phyloP scores from a whole-genome alignment of 1,140 invertebrate genomes.

The Drosophila nebulosa region DNA sequence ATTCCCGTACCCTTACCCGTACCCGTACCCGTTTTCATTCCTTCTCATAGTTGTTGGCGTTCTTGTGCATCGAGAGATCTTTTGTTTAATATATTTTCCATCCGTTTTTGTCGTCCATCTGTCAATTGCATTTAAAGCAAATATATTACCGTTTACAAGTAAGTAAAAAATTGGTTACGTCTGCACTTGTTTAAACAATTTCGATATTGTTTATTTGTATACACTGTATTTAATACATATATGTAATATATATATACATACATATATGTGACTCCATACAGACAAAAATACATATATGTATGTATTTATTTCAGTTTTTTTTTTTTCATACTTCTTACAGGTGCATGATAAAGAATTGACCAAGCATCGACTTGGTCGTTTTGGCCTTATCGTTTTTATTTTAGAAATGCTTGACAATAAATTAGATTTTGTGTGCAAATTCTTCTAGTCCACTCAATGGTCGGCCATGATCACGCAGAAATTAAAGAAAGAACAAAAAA shows the following conservation, averaged over 20 bases:
- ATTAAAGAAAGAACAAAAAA: conserved; percentile 1
- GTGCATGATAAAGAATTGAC: conserved; percentile 63
- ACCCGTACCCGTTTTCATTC: background rate
- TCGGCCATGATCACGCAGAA: conserved; percentile 61
- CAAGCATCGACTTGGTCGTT: background rate
- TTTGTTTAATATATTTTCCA: conserved; percentile 63
- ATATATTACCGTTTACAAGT: conserved; percentile 49
- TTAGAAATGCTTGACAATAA: conserved; percentile 70
- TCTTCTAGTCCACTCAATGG: conserved; percentile 52
- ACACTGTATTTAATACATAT: background rate
- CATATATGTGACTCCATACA: background rate
- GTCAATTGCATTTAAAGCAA: conserved; percentile 69
- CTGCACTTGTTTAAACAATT: conserved; percentile 73
- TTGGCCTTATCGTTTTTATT: conserved; percentile 58
- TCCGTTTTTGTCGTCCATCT: conserved; percentile 45
- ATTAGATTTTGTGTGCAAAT: conserved; percentile 73
- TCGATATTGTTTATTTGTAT: conserved; percentile 14
- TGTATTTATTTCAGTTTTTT: conserved; percentile 27
- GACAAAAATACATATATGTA: conserved; percentile 14
- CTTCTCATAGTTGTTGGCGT: background rate
- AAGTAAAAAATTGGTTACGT: conserved; percentile 67
- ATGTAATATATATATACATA: background rate
- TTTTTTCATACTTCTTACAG: conserved; percentile 43
- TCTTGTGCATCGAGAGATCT: conserved; percentile 49
- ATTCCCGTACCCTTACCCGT: conserved; percentile 17